A percentile compares a stretch with the other conserved stretches of the same genome.
Conservation (phyloP, 2,797 vertebrate genomes). For the Babyrousa celebensis region DNA sequence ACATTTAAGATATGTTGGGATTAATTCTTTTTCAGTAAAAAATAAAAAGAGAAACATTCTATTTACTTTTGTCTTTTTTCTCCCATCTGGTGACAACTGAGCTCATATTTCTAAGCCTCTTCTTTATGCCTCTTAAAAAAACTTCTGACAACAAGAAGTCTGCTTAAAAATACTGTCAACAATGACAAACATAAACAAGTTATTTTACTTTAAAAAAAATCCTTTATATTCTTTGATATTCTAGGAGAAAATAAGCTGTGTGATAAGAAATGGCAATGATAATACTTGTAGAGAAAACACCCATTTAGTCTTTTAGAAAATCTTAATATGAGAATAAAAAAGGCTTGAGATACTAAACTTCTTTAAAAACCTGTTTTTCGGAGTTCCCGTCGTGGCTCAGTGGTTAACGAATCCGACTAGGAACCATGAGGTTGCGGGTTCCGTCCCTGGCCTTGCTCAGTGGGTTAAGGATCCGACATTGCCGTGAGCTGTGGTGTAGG, state of each 20-base stretch:
- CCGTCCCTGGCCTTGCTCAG: no score
- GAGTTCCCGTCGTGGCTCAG: no score
- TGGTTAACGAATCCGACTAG: no score
- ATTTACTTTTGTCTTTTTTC: not conserved
- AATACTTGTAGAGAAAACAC: not conserved
- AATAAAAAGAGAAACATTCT: not conserved
- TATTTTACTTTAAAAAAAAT: not conserved
- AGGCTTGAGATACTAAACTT: not conserved
- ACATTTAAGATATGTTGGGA: not conserved
- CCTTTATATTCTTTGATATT: not conserved
- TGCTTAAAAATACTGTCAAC: slow-evolving; percentile 20
- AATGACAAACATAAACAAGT: not conserved
- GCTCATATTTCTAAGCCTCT: not conserved
- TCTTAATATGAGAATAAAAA: slow-evolving; percentile 13
- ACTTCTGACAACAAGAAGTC: not conserved
- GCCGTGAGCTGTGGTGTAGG: no score
- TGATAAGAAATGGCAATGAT: not conserved
- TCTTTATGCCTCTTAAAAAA: slow-evolving; percentile 1
- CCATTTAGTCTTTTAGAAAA: slow-evolving; percentile 5
- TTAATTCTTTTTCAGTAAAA: not conserved
- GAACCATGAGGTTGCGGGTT: no score
- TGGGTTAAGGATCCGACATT: no score
- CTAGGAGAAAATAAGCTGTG: not conserved
- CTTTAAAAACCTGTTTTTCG: not conserved
- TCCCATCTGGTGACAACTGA: not conserved